Conservation (phyloP, 1,140 invertebrate species). For the Trichomalopsis sarcophagae region DNA sequence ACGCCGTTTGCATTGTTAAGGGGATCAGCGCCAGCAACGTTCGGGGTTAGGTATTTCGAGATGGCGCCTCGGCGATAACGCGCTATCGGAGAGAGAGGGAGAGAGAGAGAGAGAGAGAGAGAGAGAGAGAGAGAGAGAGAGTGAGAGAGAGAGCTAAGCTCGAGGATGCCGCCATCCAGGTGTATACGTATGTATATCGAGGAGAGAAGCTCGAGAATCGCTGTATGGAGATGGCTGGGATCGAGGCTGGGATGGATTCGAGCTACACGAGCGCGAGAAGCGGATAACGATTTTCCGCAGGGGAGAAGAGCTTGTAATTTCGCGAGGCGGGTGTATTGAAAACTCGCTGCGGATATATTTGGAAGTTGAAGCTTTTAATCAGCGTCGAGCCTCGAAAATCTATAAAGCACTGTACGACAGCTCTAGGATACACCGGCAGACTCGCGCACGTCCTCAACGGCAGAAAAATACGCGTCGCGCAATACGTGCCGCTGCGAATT, state of each 20-base stretch:
- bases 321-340: no score
- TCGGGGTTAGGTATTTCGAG: conserved; percentile 23
- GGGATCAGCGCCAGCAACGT: conserved; percentile 2
- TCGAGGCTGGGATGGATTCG: neutral
- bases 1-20: conserved; percentile 35
- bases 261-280: neutral
- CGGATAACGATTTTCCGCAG: neutral
- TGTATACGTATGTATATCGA: neutral
- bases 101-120: no score
- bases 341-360: no score
- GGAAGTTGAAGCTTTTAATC: no score
- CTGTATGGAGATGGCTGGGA: neutral
- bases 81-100: neutral
- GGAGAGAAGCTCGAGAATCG: neutral
- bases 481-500: neutral
- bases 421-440: neutral
- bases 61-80: neutral
- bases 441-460: neutral
- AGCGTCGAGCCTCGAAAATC: no score
- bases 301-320: no score
- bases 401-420: no score
- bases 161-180: neutral
- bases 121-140: no score
- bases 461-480: neutral
- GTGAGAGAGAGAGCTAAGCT: neutral